phyloP scores from a whole-genome alignment of 2,888 invertebrate genomes.

The Andrena praecox region DNA sequence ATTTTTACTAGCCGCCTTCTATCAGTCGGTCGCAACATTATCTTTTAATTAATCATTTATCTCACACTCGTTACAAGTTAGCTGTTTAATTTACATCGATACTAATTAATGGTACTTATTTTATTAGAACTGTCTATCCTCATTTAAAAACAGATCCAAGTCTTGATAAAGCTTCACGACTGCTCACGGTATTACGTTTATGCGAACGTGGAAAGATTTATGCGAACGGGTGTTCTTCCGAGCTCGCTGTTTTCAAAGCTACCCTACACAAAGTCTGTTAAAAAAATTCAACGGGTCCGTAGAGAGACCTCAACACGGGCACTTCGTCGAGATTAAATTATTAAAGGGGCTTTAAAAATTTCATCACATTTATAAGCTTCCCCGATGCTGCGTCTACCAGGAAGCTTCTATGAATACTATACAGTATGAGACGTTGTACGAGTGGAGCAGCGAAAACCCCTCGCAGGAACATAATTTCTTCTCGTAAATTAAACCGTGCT shows the following conservation, averaged over 20 bases:
- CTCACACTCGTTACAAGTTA: not conserved
- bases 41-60: not conserved
- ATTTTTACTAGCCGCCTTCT: not conserved
- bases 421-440: not conserved
- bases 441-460: not conserved
- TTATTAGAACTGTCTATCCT: not conserved
- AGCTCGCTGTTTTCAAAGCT: not conserved
- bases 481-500: conserved; percentile 8
- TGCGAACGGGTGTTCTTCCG: not conserved
- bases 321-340: not conserved
- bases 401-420: too few relatives aligned
- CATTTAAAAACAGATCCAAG: not conserved
- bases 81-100: not conserved
- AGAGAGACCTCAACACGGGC: not conserved
- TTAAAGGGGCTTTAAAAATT: not conserved
- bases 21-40: not conserved
- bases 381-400: too few relatives aligned
- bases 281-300: not conserved
- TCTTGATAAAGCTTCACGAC: not conserved
- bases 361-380: not conserved
- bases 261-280: too few relatives aligned
- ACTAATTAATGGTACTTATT: not conserved
- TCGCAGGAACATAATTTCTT: not conserved
- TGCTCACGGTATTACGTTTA: not conserved
- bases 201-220: not conserved